A percentile compares a stretch with the other conserved stretches of the same genome.
Conservation (phyloP, 2,888 invertebrate genomes). For the Camptogramma bilineatum region DNA sequence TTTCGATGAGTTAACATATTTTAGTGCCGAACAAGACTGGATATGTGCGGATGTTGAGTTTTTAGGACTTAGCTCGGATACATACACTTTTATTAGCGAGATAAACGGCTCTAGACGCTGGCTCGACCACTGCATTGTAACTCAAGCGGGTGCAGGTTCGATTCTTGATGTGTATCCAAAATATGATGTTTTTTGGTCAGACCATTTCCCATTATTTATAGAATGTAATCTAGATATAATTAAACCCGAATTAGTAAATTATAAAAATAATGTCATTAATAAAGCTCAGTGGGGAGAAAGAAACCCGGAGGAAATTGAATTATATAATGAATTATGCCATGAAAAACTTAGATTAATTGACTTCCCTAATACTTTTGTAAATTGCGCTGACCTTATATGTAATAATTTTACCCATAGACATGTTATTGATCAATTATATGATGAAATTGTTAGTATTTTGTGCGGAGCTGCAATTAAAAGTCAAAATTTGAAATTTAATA, state of each 20-base stretch:
- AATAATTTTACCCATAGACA: conserved; percentile 25
- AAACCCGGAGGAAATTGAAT: neutral
- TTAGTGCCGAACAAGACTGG: conserved; percentile 14
- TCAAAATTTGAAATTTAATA: neutral
- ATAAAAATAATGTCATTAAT: neutral
- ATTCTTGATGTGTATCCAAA: conserved; percentile 16
- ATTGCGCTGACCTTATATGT: conserved; percentile 25
- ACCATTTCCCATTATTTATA: conserved; percentile 32
- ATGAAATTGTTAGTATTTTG: neutral
- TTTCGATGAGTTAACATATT: conserved; percentile 7
- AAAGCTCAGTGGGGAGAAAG: conserved; percentile 21
- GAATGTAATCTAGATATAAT: conserved; percentile 27
- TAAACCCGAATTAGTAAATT: neutral
- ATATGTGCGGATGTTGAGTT: neutral
- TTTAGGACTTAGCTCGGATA: neutral
- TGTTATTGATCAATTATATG: conserved; percentile 17
- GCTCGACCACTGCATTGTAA: conserved; percentile 30
- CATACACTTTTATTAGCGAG: conserved; percentile 22
- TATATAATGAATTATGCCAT: conserved; percentile 13
- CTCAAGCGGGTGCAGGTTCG: conserved; percentile 12
- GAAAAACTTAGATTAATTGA: conserved; percentile 9
- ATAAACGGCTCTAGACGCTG: too few relatives aligned
- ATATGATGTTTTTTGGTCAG: conserved; percentile 36
- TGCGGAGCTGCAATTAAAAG: neutral
- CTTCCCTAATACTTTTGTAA: conserved; percentile 13